phyloP scores from a whole-genome alignment of 2,797 vertebrate genomes.

The Hyperoplus lanceolatus region DNA sequence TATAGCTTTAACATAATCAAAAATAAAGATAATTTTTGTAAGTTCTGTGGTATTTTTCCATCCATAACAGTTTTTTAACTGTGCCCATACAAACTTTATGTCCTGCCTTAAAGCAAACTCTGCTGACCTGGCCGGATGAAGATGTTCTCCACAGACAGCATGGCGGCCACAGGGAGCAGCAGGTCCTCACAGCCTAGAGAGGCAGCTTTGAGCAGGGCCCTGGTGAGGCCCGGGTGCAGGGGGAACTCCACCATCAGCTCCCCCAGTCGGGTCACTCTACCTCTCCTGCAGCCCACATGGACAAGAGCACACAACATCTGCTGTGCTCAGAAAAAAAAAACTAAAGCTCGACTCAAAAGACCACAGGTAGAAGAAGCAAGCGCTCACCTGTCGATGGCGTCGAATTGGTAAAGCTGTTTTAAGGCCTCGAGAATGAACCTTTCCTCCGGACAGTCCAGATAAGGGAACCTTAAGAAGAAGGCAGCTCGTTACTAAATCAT shows the following conservation, averaged over 20 bases:
- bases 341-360: neutral
- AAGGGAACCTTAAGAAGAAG: conserved; percentile 90
- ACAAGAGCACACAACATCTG: neutral
- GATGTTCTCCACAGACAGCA: conserved; percentile 98
- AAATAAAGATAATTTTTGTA: neutral
- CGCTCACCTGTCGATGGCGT: conserved; percentile 94
- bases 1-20: too few relatives aligned
- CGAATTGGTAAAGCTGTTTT: conserved; percentile 95
- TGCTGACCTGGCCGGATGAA: conserved; percentile 94
- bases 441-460: conserved; percentile 94
- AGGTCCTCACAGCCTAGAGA: conserved; percentile 91
- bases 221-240: conserved; percentile 92
- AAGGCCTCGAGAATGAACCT: conserved; percentile 94
- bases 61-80: neutral
- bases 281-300: conserved; percentile 84
- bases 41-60: neutral
- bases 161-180: conserved; percentile 95
- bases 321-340: neutral
- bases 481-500: neutral
- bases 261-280: conserved; percentile 91
- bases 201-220: conserved; percentile 93
- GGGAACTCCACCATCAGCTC: conserved; percentile 96
- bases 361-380: neutral
- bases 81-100: neutral
- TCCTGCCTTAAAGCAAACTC: neutral